Base-by-base conservation (phyloP, 2,113 vertebrate genomes). In the Myanophis thanlyinensis region DNA sequence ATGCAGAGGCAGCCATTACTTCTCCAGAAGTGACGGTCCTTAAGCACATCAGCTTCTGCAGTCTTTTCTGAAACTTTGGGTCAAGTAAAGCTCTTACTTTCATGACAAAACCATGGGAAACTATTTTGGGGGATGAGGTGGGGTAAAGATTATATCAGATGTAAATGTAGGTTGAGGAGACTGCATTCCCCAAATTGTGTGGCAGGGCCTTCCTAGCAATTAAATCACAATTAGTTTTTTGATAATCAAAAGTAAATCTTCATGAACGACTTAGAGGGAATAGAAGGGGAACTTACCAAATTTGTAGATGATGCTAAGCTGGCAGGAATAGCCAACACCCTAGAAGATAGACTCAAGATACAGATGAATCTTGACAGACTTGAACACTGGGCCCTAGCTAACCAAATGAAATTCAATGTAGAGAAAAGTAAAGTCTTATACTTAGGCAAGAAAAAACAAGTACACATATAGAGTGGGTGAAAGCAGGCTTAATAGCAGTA, bases 11-110 rank as follows among this genome's bases (percentile, higher is more conserved):
- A 96, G 95, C 93, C 89, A 0, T 0, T 92, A 91, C 91, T 92
- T 92, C 93, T 93, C 90, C 95, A 95, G 95, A 96, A 95, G 67
- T 0, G 1, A 20, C 7, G n/a, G n/a, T 73, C n/a, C 6, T 35
- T 73, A 73, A 40, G 15, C n/a, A 73, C n/a, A 73, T n/a, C 15
- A 73, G 67, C 35, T 40, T 15, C 67, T 88, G 86, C 35, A 94
- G 88, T 91, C 89, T 95, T 95, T 53, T 93, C 56, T 54, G n/a
- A 95, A 95, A 95, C 11, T 48, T 20, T 85, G 87, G 94, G 85
- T 93, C 87, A 93, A 95, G 91, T 87, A 85, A 73, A 1, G 35
- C n/a, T 12, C 23, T 67, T 12, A 30, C 23, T 80, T 18, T 73
- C 53, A 88, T 88, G 49, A 10, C n/a, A 80, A 89, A 62, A 73